A percentile compares a stretch with the other conserved stretches of the same genome.
These are phyloP conservation scores for Cuculus canorus DNA, from an alignment of 2,797 vertebrate species.

Conservation along the genomic window DNA sequence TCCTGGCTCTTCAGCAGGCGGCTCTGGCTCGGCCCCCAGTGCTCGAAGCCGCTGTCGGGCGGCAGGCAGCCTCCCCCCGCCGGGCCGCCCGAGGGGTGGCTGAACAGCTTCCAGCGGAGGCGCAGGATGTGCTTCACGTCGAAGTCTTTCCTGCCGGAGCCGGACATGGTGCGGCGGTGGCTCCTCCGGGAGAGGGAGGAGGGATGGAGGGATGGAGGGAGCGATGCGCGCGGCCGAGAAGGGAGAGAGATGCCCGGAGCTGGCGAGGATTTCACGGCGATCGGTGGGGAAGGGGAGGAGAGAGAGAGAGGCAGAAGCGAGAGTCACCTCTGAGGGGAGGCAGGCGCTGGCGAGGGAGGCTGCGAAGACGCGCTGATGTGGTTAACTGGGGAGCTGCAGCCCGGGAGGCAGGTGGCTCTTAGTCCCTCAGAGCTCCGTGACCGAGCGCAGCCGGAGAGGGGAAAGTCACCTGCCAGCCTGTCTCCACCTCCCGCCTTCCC, in stretches of 20 bases:
- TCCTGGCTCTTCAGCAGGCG: constrained; percentile 79
- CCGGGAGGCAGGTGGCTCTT: not conserved
- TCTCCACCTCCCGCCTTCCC: constrained; percentile 24
- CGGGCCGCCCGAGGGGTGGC: constrained; percentile 75
- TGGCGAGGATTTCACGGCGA: constrained; percentile 5
- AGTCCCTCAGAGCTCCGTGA: not conserved
- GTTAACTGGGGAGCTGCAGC: not conserved
- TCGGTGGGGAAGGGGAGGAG: constrained; percentile 48
- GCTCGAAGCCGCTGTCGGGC: constrained; percentile 77
- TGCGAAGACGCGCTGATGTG: not conserved
- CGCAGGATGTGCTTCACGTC: constrained; percentile 83
- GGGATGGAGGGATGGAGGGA: not conserved
- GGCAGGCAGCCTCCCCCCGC: constrained; percentile 70
- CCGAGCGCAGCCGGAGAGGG: not conserved
- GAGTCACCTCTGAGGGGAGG: constrained; percentile 46
- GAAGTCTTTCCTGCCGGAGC: constrained; percentile 80
- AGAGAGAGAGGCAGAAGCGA: constrained; percentile 40
- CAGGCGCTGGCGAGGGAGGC: constrained; percentile 14
- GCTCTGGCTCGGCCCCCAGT: constrained; percentile 81
- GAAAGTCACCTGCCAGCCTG: constrained; percentile 28
- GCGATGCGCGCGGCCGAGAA: not conserved
- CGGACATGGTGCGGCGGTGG: constrained; percentile 72
- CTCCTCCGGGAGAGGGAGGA: not conserved
- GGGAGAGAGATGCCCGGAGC: constrained; percentile 4
- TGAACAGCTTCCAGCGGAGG: constrained; percentile 84